Evolutionary conservation across 2,888 invertebrate genomes (phyloP), one percentile per base, ranked within the genome.

Genomic region (Drosophila eohydei): DNA sequence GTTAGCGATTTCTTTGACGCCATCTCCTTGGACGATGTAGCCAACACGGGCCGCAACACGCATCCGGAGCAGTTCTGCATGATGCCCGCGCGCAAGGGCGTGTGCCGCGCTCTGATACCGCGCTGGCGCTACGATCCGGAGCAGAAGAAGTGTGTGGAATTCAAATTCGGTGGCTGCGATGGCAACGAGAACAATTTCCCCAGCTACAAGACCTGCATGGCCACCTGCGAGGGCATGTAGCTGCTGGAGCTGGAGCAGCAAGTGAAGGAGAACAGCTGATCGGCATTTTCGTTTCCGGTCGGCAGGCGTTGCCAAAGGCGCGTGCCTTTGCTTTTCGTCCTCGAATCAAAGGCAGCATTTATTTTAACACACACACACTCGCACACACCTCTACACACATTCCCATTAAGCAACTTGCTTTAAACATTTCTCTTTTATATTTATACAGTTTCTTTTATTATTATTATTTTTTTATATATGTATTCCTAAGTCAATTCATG

Each of bases 101-200:
- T 93, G n/a, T 93, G 93, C 43, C 91, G 93, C 0, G 93, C 93
- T 0, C 67, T 93, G 3, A 93, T 93, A 51, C 92, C 93, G 1
- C 90, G 93, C 58, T 93, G 91, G 92, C 92, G 93, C 62, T 94
- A 94, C 86, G 93, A 94, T 88, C 92, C 93, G 2, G 83, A 88
- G 55, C 90, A 91, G 44, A 93, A 93, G 67, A 92, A 93, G 60
- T 94, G 94, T 68, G 83, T 92, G 7, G 93, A 94, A 78, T 94
- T 94, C 85, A 93, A 93, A 74, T 94, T 94, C 73, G 94, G 94
- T 4, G 94, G 94, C 60, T 94, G 94, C 78, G 94, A 93, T 82
- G 94, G 94, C 71, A 94, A 94, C 78, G 93, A 92, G 65, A 94
- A 94, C 83, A 94, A 94, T 75, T 94, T 94, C 86, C 76, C 92